Conservation (phyloP, 2,888 invertebrate species). For the Tipula lateralis region DNA sequence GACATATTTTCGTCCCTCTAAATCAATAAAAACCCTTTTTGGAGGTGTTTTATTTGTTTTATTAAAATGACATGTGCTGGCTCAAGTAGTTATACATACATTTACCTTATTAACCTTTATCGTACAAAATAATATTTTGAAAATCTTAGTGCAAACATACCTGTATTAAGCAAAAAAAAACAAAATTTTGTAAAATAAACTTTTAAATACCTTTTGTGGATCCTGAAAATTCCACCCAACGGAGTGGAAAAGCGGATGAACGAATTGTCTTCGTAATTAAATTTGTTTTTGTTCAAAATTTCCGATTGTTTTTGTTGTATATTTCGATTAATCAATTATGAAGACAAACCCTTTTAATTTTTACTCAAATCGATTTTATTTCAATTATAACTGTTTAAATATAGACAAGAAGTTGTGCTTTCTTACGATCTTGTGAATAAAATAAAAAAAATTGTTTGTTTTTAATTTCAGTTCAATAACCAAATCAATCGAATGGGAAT, state of each 20-base stretch:
- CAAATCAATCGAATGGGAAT: background rate
- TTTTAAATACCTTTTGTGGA: background rate
- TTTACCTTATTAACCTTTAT: too few species aligned
- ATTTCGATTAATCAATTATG: background rate
- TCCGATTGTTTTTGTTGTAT: background rate
- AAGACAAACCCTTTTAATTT: background rate
- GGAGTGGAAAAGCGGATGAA: background rate
- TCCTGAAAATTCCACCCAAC: background rate
- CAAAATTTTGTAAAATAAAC: background rate
- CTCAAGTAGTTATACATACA: too few species aligned
- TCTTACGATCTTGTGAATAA: background rate
- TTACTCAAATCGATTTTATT: too few species aligned
- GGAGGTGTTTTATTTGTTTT: too few species aligned
- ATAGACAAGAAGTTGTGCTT: background rate
- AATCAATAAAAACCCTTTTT: too few species aligned
- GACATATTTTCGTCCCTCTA: too few species aligned
- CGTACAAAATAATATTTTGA: too few species aligned
- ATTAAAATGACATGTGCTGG: too few species aligned
- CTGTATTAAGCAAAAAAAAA: too few species aligned
- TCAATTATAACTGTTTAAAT: background rate
- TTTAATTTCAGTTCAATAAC: background rate
- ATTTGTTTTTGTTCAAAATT: background rate
- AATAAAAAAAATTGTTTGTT: background rate
- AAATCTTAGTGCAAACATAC: too few species aligned
- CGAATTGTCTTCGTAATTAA: background rate